Conservation (phyloP, 2,113 vertebrate species). For the Lagopus leucura region DNA sequence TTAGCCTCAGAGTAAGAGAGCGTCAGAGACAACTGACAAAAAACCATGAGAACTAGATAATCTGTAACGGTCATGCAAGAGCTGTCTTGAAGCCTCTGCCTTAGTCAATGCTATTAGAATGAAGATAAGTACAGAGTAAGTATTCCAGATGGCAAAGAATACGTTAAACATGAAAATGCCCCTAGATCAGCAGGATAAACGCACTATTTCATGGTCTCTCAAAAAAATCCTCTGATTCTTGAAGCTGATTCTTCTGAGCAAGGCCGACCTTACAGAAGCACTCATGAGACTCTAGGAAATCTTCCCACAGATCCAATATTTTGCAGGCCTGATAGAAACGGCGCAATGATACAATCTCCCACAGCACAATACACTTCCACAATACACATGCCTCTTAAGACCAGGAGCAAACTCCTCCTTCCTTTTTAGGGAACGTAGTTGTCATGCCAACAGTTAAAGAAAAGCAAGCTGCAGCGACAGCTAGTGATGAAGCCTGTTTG, state of each 20-base stretch:
- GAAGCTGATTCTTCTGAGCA: neutral
- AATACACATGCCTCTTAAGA: neutral
- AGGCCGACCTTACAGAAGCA: neutral
- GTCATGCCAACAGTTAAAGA: conserved; percentile 32
- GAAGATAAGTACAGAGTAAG: too few relatives aligned
- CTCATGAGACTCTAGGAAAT: neutral
- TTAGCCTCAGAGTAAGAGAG: neutral
- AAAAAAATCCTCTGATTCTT: neutral
- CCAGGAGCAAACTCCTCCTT: neutral
- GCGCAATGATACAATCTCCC: neutral
- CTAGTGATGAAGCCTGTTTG: neutral
- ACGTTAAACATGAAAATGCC: neutral
- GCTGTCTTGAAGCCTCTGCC: neutral
- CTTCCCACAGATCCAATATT: neutral
- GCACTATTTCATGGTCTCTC: neutral
- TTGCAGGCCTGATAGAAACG: neutral
- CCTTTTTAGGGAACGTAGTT: neutral
- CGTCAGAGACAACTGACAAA: neutral
- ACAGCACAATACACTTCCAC: neutral
- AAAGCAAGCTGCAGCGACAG: conserved; percentile 51
- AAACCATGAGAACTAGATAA: neutral
- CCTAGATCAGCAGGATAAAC: neutral
- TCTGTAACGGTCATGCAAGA: neutral
- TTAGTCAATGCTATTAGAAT: neutral
- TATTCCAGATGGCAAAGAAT: neutral